Evolutionary conservation across 2,888 invertebrate species (phyloP), one percentile per base, ranked within the genome.

Genomic region (Trimorus sp.): DNA sequence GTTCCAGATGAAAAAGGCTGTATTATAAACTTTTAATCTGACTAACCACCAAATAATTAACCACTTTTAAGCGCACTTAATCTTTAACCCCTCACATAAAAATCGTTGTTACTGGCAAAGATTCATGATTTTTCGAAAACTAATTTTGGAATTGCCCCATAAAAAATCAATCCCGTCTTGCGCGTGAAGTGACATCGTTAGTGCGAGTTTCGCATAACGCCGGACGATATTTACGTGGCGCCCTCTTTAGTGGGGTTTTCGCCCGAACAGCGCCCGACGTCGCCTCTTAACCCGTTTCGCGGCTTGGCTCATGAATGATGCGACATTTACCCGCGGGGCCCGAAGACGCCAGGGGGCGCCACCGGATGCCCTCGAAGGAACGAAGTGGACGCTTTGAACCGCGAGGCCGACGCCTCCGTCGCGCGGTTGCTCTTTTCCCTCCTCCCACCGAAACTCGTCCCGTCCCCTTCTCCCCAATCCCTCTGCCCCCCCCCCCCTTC

Each of bases 261-360:
- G 83, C 84, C 85, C 85, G 84, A 84, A 60, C 85, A 84, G 84
- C 84, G 79, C 85, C 85, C 74, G 86, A 75, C 66, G 66, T 68
- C 38, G 76, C 87, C 87, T 83, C 84, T 89, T 89, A 89, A 89
- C 89, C 88, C 86, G 87, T 87, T 90, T 90, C 87, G 85, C 82
- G 60, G 63, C 66, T 80, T 76, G 83, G 73, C 66, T 83, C 79
- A 71, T 80, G 84, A 84, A 81, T 66, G 69, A 75, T 48, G 70
- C 69, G 70, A 66, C 53, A 38, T 12, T 53, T 48, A 63, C 49
- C 9, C 38, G 58, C 69, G 59, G 38, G 62, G 49, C 36, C 36
- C 45, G 45, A 60, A 60, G 36, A 49, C 36, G 26, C 8, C 0
- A 5, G 59, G 16, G 63, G 68, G 83, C 81, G 14, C 0, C 40